Evolutionary conservation across 2,113 vertebrate species (phyloP).

Genomic region (Acrocephalus arundinaceus): DNA sequence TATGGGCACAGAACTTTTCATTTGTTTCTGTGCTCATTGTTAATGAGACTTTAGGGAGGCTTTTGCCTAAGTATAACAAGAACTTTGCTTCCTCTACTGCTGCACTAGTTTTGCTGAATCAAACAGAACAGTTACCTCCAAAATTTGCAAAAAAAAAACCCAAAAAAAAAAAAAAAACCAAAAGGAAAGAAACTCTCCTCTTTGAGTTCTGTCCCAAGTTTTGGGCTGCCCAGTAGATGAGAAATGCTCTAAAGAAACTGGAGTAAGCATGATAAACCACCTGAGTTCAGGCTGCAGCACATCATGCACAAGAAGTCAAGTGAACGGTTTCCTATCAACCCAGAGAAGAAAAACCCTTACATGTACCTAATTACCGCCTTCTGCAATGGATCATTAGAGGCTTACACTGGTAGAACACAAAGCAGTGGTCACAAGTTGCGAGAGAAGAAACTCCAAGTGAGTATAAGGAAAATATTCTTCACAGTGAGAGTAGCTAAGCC

Average conservation of each 20-base stretch:
- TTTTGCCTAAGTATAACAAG: background rate
- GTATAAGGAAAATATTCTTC: background rate
- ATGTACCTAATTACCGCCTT: background rate
- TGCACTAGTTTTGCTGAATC: background rate
- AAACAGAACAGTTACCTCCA: background rate
- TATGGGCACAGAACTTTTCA: background rate
- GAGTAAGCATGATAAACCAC: background rate
- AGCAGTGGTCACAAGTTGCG: background rate
- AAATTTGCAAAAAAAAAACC: background rate
- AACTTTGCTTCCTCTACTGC: background rate
- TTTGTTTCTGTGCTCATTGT: background rate
- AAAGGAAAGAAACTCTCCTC: background rate
- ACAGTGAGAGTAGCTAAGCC: background rate
- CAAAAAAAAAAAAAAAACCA: background rate
- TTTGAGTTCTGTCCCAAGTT: background rate
- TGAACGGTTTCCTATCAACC: background rate
- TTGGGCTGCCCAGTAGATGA: background rate
- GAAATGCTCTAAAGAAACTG: background rate
- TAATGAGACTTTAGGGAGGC: background rate
- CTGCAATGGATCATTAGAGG: background rate
- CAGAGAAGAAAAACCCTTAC: background rate
- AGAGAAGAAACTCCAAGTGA: background rate
- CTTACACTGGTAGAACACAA: background rate
- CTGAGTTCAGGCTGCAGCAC: background rate
- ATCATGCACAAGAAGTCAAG: background rate